Base-by-base conservation (phyloP, 2,113 vertebrate species). In the Gnathonemus echidnorhynchus region DNA sequence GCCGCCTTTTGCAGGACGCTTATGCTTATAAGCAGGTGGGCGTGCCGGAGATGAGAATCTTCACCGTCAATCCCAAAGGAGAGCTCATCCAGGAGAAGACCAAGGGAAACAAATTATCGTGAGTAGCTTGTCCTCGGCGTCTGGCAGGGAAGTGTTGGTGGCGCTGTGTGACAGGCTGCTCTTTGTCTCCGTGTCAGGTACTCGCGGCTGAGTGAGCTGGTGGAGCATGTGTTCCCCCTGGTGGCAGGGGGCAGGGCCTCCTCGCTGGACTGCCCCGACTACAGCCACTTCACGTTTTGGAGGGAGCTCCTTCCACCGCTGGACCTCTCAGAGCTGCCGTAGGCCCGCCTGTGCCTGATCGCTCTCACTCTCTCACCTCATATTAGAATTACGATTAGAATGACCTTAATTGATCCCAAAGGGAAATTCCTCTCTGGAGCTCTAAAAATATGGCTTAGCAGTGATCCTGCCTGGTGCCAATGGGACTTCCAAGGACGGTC, bases 11-110 rank as follows among this genome's bases (percentile, higher is more conserved):
- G 53, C 92, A 96, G 96, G 96, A 96, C 89, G 97, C 96, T 5
- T 96, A 94, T 0, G 96, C 98, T 49, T 99, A 99, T 91, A 97
- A 94, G 93, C 93, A 98, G 86, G 97, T 99, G 6, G 97, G 97
- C 1, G 96, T 99, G 2, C 93, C 96, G 0, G 95, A 97, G 49
- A 96, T 95, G 17, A 95, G 90, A 31, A 97, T 99, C 93, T 99
- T 99, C 93, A 99, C 97, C 0, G 97, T 99, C 88, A 99, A 98
- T 92, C 97, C 97, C 17, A 97, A 95, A 91, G 98, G 98, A 94
- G 98, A 99, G 91, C 95, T 99, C 88, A 97, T 94, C 88, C 98
- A 97, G 95, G 98, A 99, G 92, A 95, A 95, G 92, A 94, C 92
- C 0, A 97, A 96, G 93, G 96, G 93, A 90, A 96, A 96, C 93